Evolutionary conservation across 2,797 vertebrate species (phyloP).

Genomic region (Enteromius afrohamiltoni): DNA sequence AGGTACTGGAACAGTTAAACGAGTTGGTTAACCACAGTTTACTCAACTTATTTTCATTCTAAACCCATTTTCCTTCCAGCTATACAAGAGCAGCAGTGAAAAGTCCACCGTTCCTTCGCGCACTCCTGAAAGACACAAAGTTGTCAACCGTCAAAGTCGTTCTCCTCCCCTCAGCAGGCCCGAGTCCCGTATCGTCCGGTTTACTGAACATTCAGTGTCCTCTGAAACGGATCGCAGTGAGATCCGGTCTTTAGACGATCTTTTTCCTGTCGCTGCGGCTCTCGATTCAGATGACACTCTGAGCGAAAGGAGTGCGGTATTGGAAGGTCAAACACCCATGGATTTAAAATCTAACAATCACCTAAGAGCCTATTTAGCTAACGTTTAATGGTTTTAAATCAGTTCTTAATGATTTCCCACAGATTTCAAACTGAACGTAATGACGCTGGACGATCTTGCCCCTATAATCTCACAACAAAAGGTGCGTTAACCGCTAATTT

Average conservation of each 20-base stretch:
- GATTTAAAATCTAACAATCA: not conserved
- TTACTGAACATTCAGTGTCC: slow-evolving; percentile 51
- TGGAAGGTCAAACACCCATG: slow-evolving; percentile 70
- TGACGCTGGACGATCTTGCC: slow-evolving; percentile 84
- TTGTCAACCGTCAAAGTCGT: rapidly evolving
- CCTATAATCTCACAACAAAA: slow-evolving; percentile 58
- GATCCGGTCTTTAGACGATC: slow-evolving; percentile 77
- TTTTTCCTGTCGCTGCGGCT: slow-evolving; percentile 63
- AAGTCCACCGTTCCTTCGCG: slow-evolving; percentile 26
- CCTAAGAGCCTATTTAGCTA: not conserved
- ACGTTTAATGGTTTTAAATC: not conserved
- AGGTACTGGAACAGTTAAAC: slow-evolving; percentile 23
- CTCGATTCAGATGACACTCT: slow-evolving; percentile 59
- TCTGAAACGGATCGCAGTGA: slow-evolving; percentile 68
- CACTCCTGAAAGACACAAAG: slow-evolving; percentile 11
- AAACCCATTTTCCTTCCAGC: slow-evolving; percentile 54
- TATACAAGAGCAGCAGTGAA: slow-evolving; percentile 51
- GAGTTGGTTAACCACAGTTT: not conserved
- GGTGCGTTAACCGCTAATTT: slow-evolving; percentile 51
- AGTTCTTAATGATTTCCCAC: not conserved
- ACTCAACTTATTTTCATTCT: not conserved
- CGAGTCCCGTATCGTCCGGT: slow-evolving; percentile 41
- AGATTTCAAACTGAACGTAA: slow-evolving; percentile 84
- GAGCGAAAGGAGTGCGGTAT: slow-evolving; percentile 71
- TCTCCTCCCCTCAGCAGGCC: slow-evolving; percentile 54